Evolutionary conservation across 2,888 invertebrate species (phyloP).

Genomic region (Proisotoma minuta): DNA sequence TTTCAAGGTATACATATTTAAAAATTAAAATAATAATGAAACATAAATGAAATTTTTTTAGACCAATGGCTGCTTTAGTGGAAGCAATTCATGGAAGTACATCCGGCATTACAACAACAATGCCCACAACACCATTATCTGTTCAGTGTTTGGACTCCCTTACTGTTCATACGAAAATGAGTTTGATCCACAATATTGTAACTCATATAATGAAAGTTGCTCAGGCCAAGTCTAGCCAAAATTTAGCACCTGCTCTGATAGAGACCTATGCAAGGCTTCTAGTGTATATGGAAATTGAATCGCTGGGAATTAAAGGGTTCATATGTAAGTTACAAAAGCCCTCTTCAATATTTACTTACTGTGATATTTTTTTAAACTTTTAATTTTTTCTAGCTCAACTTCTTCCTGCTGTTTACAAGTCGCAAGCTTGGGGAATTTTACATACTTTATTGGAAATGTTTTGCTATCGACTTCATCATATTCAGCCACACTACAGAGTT

Average conservation of each 20-base stretch:
- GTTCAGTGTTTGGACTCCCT: conserved; percentile 90
- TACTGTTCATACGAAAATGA: conserved; percentile 95
- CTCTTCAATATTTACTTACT: neutral
- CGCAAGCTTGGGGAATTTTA: conserved; percentile 91
- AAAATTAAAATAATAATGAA: neutral
- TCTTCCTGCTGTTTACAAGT: conserved; percentile 79
- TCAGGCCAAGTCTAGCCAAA: conserved; percentile 74
- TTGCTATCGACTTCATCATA: conserved; percentile 91
- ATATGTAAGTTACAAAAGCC: conserved; percentile 68
- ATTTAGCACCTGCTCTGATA: conserved; percentile 79
- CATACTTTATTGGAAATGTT: conserved; percentile 95
- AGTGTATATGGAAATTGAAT: conserved; percentile 94
- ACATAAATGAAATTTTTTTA: conserved; percentile 44
- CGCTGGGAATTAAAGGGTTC: conserved; percentile 92
- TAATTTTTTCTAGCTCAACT: conserved; percentile 63
- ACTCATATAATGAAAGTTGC: conserved; percentile 86
- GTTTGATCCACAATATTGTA: conserved; percentile 75
- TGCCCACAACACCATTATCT: conserved; percentile 80
- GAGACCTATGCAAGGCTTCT: conserved; percentile 90
- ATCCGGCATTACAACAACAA: conserved; percentile 48
- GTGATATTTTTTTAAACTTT: neutral
- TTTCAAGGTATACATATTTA: conserved; percentile 54
- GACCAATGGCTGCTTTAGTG: conserved; percentile 86
- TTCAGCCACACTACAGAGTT: conserved; percentile 90
- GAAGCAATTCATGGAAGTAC: conserved; percentile 69